Evolutionary conservation across 2,888 invertebrate genomes (phyloP), one percentile per base, ranked within the genome.

Genomic region (Eupsilia transversa): DNA sequence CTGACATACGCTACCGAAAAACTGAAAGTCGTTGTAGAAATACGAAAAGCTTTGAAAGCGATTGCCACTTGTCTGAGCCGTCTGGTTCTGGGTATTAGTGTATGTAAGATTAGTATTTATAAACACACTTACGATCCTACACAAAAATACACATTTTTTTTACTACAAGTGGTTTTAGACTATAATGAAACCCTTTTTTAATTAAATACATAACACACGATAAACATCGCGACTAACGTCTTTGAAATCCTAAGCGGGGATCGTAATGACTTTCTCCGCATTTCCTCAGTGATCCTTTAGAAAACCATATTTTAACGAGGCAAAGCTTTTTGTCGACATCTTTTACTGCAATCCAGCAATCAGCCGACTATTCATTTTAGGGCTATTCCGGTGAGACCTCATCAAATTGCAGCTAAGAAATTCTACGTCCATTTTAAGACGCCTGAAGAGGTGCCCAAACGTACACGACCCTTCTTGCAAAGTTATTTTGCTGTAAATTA

Each of bases 291-390:
- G 35, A n/a, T 73, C 61, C 63, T 77, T 80, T 80, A 85, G 67
- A 72, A 77, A 86, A 74, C 60, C 74, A 86, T 79, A 69, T 79
- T 82, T 75, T 88, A 89, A 89, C 79, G 87, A 88, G 84, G 84
- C 70, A 74, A 80, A 68, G 65, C 54, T 86, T 82, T 89, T 89
- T 88, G 87, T 87, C 85, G 87, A 85, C 87, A 84, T 85, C 86
- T 87, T 86, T 87, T 72, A 70, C 70, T 70, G 84, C 80, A 74
- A 74, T 72, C 82, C 86, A 82, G 88, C 90, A 92, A 93, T 93
- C 91, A 92, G 88, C 46, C 71, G 83, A 71, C 90, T 83, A 90
- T 92, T 93, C 90, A 91, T 88, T 88, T 86, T 76, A 73, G 60
- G 63, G 73, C 46, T 77, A 72, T 86, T 79, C 77, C 69, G 35